Base-by-base conservation (phyloP, 2,113 vertebrate species). In the Erpornis zantholeuca region DNA sequence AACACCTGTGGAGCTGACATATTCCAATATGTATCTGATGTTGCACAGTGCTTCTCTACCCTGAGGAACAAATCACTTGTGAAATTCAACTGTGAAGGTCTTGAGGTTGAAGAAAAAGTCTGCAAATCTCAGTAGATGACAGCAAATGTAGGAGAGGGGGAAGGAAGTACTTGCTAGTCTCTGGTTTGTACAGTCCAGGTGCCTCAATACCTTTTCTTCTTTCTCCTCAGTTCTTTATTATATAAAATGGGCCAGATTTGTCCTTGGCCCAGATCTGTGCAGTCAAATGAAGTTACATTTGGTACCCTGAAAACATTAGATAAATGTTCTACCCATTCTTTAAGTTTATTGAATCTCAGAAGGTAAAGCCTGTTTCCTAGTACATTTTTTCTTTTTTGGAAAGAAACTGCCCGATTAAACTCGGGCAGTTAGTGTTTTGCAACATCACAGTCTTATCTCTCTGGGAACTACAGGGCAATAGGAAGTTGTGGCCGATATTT, bases 1-100 rank as follows among this genome's bases (percentile, higher is more conserved):
- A 91, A 81, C 88, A 83, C 82, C 68, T 90, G 82, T 78, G 79
- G 76, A 93, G 59, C 88, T 93, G 92, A 70, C 50, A 20, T 49
- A 52, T 95, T 92, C 72, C 36, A 36, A 2, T 81, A 47, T 22
- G 76, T 83, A 54, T 90, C 77, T 79, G 82, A 50, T 90, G 54
- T 45, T 91, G 40, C 12, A 5, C 68, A 29, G 57, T 56, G 65
- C 21, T 60, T 80, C 54, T 92, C 47, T 81, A 90, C 61, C 72
- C 82, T 11, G 61, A 90, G 94, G 76, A 95, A 31, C 65, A 86
- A 96, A 95, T 93, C 64, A 12, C 80, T 92, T 95, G 80, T 93
- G 85, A 87, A 75, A 91, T 92, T 88, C 82, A 84, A n/a, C 61
- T 92, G 68, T 76, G 85, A 91, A 92, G 73, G 35, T 81, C 71